These are phyloP conservation scores for Gymnocephalus cernua DNA, from an alignment of 2,113 vertebrate genomes.

Conservation along the genomic window DNA sequence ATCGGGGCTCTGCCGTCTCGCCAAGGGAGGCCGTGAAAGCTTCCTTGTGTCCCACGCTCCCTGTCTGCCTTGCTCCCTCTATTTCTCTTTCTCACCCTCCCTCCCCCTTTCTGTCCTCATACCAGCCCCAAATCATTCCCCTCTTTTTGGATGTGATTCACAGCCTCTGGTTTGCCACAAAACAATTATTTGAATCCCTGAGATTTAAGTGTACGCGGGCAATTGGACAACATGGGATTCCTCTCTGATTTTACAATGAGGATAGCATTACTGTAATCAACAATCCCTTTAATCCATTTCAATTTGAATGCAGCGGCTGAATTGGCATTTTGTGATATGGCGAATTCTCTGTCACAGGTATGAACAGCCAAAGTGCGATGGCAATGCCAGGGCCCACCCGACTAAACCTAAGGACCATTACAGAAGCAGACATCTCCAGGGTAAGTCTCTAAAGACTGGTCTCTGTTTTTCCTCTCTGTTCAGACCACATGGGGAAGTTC, in stretches of 20 bases:
- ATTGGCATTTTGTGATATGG: constrained; percentile 17
- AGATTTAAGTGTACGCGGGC: constrained; percentile 41
- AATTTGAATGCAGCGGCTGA: background rate
- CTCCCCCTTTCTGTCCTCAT: constrained; percentile 45
- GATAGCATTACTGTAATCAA: constrained; percentile 33
- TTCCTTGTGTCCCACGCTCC: constrained; percentile 65
- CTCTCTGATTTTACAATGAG: constrained; percentile 43
- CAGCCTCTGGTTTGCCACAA: constrained; percentile 61
- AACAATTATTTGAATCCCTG: constrained; percentile 63
- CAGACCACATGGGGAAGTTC: constrained; percentile 54
- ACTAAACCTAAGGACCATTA: constrained; percentile 91
- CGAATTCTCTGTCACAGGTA: constrained; percentile 83
- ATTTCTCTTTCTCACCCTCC: constrained; percentile 32
- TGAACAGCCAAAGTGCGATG: constrained; percentile 96
- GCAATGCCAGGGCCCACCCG: constrained; percentile 92
- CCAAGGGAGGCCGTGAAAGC: constrained; percentile 63
- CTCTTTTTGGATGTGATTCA: constrained; percentile 58
- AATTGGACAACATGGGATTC: constrained; percentile 58
- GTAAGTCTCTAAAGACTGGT: constrained; percentile 79
- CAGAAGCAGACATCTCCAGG: constrained; percentile 92
- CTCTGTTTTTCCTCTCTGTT: constrained; percentile 42
- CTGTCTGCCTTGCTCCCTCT: constrained; percentile 52
- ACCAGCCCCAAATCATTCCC: constrained; percentile 47
- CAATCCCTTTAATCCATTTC: constrained; percentile 22
- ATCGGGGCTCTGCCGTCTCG: constrained; percentile 51